A percentile compares a stretch with the other conserved stretches of the same genome.
These are phyloP conservation scores for Vireo griseus DNA, from an alignment of 2,797 vertebrate species.

Conservation along the genomic window DNA sequence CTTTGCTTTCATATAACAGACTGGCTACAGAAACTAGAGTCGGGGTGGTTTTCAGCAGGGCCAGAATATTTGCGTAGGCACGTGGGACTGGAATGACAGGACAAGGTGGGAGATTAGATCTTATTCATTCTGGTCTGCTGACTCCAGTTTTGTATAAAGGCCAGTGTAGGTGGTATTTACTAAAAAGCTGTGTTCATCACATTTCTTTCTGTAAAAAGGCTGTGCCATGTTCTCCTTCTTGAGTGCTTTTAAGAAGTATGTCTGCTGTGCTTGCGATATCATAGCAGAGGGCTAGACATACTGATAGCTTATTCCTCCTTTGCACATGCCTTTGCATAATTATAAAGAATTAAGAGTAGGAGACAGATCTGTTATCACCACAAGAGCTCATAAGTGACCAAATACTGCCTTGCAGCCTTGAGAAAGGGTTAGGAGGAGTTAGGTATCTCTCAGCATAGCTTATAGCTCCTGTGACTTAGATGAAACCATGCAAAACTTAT, in stretches of 20 bases:
- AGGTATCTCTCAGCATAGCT: background rate
- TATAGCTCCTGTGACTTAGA: background rate
- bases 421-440: background rate
- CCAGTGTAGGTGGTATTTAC: constrained; percentile 44
- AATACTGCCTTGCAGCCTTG: background rate
- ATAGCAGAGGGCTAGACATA: background rate
- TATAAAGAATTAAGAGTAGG: background rate
- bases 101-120: constrained; percentile 6
- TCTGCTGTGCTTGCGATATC: background rate
- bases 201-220: constrained; percentile 16
- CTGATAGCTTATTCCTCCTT: background rate
- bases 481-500: background rate
- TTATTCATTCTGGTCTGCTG: constrained; percentile 48
- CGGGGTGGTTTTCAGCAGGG: background rate
- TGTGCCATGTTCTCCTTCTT: background rate
- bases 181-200: background rate
- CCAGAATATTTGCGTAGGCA: background rate
- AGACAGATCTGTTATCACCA: background rate
- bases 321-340: background rate
- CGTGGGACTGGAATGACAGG: background rate
- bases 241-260: background rate
- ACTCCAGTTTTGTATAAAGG: constrained; percentile 3
- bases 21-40: background rate
- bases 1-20: background rate
- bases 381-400: background rate